Evolutionary conservation across 2,113 vertebrate species (phyloP).

Genomic region (Pseudorasbora parva): DNA sequence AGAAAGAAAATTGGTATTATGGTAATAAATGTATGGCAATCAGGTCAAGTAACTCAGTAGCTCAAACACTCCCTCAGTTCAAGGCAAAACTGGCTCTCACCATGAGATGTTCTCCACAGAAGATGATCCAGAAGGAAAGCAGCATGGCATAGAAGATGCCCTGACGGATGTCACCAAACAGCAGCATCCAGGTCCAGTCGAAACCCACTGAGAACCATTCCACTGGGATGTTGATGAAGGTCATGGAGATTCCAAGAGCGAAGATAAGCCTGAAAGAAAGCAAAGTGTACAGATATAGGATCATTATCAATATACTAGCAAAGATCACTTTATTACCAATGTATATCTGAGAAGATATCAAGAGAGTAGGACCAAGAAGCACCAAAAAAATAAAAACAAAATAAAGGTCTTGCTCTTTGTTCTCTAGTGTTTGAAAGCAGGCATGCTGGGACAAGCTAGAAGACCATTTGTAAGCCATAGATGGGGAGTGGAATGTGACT

Average conservation of each 20-base stretch:
- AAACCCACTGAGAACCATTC: conserved; percentile 98
- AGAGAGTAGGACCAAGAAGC: not conserved
- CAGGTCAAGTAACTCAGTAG: no score
- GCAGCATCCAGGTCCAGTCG: conserved; percentile 98
- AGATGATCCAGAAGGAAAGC: conserved; percentile 99
- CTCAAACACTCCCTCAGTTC: not conserved
- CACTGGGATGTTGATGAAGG: conserved; percentile 96
- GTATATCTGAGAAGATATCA: not conserved
- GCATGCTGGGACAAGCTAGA: conserved; percentile 55
- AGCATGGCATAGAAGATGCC: conserved; percentile 98
- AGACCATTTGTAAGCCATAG: conserved; percentile 34
- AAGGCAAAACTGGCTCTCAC: conserved; percentile 66
- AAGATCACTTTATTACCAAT: not conserved
- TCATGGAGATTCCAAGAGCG: conserved; percentile 97
- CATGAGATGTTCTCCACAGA: conserved; percentile 99
- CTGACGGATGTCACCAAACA: conserved; percentile 96
- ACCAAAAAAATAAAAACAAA: not conserved
- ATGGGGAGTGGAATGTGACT: conserved; percentile 1
- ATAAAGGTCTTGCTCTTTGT: not conserved
- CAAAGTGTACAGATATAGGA: not conserved
- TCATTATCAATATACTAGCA: not conserved
- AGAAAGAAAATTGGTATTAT: conserved; percentile 8
- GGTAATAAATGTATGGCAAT: not conserved
- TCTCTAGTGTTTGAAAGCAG: conserved; percentile 36
- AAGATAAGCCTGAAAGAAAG: conserved; percentile 87